Percentiles rank a stretch among this genome's conserved stretches.
phyloP scores from a whole-genome alignment of 2,797 vertebrate genomes.

The Ibycter americanus region DNA sequence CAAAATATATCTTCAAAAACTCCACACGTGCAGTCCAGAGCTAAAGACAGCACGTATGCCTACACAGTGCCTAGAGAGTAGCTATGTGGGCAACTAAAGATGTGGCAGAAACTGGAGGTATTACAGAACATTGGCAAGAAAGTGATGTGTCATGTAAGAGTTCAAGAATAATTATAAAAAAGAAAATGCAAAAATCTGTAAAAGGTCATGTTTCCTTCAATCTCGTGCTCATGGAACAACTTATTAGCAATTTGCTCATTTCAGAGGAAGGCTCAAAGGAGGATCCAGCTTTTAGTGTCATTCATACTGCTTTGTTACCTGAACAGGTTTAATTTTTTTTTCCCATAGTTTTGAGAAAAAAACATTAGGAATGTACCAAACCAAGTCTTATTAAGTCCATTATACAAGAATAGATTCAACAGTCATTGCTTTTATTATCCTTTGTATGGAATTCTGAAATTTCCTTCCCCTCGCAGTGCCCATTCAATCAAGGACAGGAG shows the following conservation, averaged over 20 bases:
- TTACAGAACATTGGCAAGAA: not conserved
- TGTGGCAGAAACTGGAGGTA: not conserved
- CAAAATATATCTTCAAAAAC: not conserved
- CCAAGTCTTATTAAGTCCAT: not conserved
- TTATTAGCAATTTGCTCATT: not conserved
- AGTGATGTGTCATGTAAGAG: not conserved
- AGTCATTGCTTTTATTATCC: not conserved
- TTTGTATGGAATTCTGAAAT: not conserved
- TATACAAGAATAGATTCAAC: not conserved
- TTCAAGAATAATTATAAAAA: not conserved
- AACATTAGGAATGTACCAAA: not conserved
- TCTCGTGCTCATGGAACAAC: not conserved
- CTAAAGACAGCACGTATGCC: not conserved
- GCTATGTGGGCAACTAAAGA: not conserved
- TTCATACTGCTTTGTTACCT: not conserved
- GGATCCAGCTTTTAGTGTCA: not conserved
- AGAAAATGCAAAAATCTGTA: not conserved
- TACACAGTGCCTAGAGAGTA: not conserved
- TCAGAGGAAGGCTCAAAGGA: not conserved
- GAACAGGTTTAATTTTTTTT: not conserved
- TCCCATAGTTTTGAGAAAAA: not conserved
- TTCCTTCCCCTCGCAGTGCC: not conserved
- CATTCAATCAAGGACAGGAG: not conserved
- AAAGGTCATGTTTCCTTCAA: not conserved
- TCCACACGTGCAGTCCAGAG: fast-evolving